phyloP scores from a whole-genome alignment of 2,113 vertebrate genomes.

The Xiphophorus couchianus region DNA sequence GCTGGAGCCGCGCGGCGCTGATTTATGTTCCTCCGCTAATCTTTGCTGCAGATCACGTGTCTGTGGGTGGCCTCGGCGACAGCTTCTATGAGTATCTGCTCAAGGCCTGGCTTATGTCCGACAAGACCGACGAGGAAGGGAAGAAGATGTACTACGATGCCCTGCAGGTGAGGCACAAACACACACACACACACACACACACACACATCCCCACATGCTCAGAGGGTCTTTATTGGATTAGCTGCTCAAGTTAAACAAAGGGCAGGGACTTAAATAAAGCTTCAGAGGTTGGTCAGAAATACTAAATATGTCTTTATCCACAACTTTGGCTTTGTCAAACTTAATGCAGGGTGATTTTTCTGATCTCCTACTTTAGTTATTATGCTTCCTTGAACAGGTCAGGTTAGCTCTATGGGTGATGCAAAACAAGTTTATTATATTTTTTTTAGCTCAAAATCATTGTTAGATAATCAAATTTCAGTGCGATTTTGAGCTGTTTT shows the following conservation, averaged over 20 bases:
- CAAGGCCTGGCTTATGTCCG: constrained; percentile 98
- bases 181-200: too few species aligned
- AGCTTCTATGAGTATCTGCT: constrained; percentile 99
- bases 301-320: too few species aligned
- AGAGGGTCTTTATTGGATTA: not conserved
- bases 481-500: too few species aligned
- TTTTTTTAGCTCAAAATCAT: too few species aligned
- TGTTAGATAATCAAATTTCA: too few species aligned
- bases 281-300: not conserved
- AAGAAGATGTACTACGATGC: constrained; percentile 97
- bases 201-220: not conserved
- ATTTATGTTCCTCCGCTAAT: constrained; percentile 14
- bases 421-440: too few species aligned
- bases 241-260: not conserved
- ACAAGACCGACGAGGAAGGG: constrained; percentile 93
- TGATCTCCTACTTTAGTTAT: too few species aligned
- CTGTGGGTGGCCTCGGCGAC: constrained; percentile 94
- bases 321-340: too few species aligned
- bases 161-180: constrained; percentile 84
- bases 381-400: too few species aligned
- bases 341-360: too few species aligned
- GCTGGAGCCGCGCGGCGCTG: constrained; percentile 3
- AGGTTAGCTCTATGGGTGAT: too few species aligned
- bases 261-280: not conserved
- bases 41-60: constrained; percentile 89